A percentile compares a stretch with the other conserved stretches of the same genome.
phyloP scores from a whole-genome alignment of 2,888 invertebrate species.

The Brachylomia viminalis region DNA sequence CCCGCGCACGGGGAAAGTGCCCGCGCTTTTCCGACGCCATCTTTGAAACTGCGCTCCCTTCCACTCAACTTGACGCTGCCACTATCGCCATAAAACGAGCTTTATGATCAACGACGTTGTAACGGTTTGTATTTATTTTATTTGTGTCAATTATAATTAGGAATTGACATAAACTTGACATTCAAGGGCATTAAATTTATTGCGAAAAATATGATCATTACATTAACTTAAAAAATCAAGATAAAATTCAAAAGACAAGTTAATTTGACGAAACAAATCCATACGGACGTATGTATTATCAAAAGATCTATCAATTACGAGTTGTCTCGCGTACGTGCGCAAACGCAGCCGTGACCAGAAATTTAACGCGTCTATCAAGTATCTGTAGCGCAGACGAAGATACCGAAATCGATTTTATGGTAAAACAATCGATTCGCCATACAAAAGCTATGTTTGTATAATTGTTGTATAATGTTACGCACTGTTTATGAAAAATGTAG shows the following conservation, averaged over 20 bases:
- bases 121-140: constrained; percentile 1
- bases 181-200: neutral
- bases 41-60: constrained; percentile 77
- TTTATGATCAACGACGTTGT: constrained; percentile 38
- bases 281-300: constrained; percentile 28
- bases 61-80: constrained; percentile 63
- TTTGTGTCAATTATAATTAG: neutral
- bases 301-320: constrained; percentile 55
- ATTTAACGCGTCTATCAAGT: constrained; percentile 69
- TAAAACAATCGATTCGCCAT: constrained; percentile 56
- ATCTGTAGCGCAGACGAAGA: constrained; percentile 58
- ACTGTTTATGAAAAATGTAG: constrained; percentile 44
- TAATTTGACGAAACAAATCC: constrained; percentile 33
- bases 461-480: constrained; percentile 35
- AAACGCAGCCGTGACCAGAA: constrained; percentile 73
- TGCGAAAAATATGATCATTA: neutral
- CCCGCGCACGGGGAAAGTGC: constrained; percentile 89
- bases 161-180: neutral
- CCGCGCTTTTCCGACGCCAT: constrained; percentile 90
- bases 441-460: constrained; percentile 25
- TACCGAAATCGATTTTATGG: constrained; percentile 59
- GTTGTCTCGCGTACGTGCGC: constrained; percentile 62
- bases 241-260: constrained; percentile 3
- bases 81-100: constrained; percentile 33
- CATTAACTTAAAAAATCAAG: neutral